Conservation (phyloP, 1,140 invertebrate genomes). For the Spodoptera litura region DNA sequence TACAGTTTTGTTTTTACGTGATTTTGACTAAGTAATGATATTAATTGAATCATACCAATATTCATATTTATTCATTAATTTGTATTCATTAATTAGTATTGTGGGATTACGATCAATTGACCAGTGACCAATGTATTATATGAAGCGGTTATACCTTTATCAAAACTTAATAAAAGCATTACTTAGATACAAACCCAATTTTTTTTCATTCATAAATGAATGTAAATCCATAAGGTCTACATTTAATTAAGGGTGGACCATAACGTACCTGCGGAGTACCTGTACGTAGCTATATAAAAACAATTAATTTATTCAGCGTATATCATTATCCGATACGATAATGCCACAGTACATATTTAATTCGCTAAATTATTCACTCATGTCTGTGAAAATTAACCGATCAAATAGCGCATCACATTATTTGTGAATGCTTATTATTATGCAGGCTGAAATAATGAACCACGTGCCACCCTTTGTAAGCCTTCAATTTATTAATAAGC, state of each 20-base stretch:
- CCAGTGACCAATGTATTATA: neutral
- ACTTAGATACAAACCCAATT: neutral
- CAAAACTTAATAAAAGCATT: neutral
- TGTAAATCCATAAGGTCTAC: no score
- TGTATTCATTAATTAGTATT: constrained; percentile 3
- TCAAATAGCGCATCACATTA: constrained; percentile 44
- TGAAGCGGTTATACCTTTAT: no score
- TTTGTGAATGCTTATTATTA: constrained; percentile 43
- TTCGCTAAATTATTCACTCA: constrained; percentile 45
- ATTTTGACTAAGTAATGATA: no score
- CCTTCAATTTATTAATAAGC: constrained; percentile 15
- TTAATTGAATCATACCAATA: neutral
- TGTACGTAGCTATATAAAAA: neutral
- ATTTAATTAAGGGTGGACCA: neutral
- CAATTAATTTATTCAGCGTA: constrained; percentile 19
- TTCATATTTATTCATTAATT: no score
- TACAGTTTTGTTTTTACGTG: no score
- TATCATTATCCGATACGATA: constrained; percentile 38
- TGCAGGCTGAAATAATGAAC: constrained; percentile 41
- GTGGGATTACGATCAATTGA: neutral
- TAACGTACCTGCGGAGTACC: neutral
- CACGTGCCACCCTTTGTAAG: constrained; percentile 10
- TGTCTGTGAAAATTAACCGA: constrained; percentile 45
- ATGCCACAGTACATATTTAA: constrained; percentile 40
- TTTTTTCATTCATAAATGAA: no score